Evolutionary conservation across 2,888 invertebrate genomes (phyloP).

Genomic region (Limenitis camilla): DNA sequence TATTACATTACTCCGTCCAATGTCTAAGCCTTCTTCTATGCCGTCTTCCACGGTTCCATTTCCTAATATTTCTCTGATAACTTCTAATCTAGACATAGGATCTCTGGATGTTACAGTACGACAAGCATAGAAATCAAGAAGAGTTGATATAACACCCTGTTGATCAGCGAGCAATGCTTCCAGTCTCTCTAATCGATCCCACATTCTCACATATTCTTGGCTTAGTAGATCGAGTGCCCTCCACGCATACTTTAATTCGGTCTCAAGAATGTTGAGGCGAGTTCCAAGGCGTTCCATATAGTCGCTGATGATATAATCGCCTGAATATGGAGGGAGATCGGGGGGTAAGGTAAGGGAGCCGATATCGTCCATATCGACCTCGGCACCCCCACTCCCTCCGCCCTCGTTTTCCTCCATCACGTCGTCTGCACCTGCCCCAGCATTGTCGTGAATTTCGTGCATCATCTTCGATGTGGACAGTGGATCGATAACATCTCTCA

Average conservation of each 20-base stretch:
- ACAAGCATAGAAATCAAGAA: conserved; percentile 85
- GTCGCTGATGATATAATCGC: conserved; percentile 88
- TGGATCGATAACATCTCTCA: conserved; percentile 66
- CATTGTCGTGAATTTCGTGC: conserved; percentile 72
- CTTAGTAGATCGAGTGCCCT: conserved; percentile 91
- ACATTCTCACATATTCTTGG: conserved; percentile 95
- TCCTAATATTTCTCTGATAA: conserved; percentile 78
- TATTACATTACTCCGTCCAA: conserved; percentile 57
- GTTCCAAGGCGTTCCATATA: conserved; percentile 94
- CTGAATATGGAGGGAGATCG: conserved; percentile 71
- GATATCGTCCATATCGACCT: conserved; percentile 71
- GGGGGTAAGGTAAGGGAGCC: conserved; percentile 73
- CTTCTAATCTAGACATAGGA: conserved; percentile 71
- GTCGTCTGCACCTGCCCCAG: conserved; percentile 65
- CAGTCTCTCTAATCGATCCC: conserved; percentile 91
- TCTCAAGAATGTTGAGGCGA: conserved; percentile 89
- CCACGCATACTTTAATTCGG: conserved; percentile 94
- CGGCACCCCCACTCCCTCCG: conserved; percentile 71
- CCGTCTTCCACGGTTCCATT: conserved; percentile 80
- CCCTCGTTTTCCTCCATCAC: conserved; percentile 73
- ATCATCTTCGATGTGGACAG: conserved; percentile 69
- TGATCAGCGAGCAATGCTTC: conserved; percentile 91
- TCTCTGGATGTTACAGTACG: conserved; percentile 69
- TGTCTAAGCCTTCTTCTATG: conserved; percentile 78
- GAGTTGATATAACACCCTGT: conserved; percentile 90